Evolutionary conservation across 2,797 vertebrate genomes (phyloP).

Genomic region (Catostomus latipinnis): DNA sequence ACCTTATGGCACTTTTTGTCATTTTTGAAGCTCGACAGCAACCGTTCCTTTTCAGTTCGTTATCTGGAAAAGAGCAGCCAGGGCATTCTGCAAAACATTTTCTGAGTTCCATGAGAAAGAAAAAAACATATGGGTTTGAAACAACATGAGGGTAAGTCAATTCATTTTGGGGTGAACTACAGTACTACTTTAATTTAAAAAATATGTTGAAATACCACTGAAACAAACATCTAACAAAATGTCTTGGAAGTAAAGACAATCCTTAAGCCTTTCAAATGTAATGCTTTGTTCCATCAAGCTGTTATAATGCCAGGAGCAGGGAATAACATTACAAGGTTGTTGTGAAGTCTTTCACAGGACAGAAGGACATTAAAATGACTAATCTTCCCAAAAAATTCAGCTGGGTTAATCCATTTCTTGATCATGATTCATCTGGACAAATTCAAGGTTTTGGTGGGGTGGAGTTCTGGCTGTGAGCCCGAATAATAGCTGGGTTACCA

Average conservation of each 20-base stretch:
- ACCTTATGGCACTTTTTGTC: no score
- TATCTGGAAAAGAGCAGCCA: no score
- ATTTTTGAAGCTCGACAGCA: no score
- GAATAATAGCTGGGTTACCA: neutral
- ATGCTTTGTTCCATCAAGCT: neutral
- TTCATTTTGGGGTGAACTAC: no score
- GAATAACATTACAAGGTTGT: neutral
- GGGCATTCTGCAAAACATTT: no score
- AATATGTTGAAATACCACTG: neutral
- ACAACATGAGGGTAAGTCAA: no score
- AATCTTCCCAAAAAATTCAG: constrained; percentile 20
- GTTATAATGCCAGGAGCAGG: neutral
- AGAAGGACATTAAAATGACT: constrained; percentile 18
- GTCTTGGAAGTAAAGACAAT: neutral
- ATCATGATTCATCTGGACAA: constrained; percentile 35
- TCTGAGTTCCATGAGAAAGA: no score
- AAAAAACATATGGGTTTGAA: no score
- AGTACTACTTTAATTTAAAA: no score
- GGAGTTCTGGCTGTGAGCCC: neutral
- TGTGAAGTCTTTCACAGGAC: constrained; percentile 36
- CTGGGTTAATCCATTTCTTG: constrained; percentile 27
- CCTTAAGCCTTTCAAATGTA: neutral
- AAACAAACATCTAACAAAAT: neutral
- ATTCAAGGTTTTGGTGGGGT: constrained; percentile 10
- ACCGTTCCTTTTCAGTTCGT: no score